phyloP scores from a whole-genome alignment of 2,797 vertebrate genomes.

The Anas acuta region DNA sequence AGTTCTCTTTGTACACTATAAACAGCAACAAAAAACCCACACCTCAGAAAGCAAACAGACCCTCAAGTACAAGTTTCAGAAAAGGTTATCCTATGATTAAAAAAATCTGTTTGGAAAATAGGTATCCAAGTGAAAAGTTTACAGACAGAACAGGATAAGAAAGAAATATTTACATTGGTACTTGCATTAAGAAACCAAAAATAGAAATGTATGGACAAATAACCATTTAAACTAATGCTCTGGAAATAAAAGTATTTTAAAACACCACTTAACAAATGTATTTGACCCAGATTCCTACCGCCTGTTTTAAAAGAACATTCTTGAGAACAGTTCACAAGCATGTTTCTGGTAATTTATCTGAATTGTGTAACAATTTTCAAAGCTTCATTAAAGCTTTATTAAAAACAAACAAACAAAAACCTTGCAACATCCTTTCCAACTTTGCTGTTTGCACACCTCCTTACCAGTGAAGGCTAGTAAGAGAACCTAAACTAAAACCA shows the following conservation, averaged over 20 bases:
- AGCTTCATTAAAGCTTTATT: neutral
- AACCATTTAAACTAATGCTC: neutral
- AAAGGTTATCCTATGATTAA: neutral
- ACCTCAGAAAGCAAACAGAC: neutral
- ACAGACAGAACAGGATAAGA: neutral
- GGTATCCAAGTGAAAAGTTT: neutral
- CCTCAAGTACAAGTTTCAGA: neutral
- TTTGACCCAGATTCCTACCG: neutral
- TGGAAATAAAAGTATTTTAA: neutral
- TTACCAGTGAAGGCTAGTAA: neutral
- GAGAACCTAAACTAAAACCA: neutral
- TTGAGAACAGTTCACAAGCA: conserved; percentile 14
- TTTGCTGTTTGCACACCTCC: neutral
- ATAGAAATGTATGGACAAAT: neutral
- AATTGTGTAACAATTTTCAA: neutral
- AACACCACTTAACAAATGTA: neutral
- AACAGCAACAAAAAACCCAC: neutral
- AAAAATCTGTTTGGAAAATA: neutral
- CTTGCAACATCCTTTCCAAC: neutral
- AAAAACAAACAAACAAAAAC: neutral
- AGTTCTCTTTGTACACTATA: neutral
- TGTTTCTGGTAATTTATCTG: neutral
- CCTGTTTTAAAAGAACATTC: conserved; percentile 22
- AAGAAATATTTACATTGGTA: neutral
- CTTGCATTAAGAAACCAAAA: neutral